A percentile compares a stretch with the other conserved stretches of the same genome.
These are phyloP conservation scores for Theonella swinhoei DNA, from an alignment of 37 sponge, comb jelly and placozoan species.

Conservation along the genomic window DNA sequence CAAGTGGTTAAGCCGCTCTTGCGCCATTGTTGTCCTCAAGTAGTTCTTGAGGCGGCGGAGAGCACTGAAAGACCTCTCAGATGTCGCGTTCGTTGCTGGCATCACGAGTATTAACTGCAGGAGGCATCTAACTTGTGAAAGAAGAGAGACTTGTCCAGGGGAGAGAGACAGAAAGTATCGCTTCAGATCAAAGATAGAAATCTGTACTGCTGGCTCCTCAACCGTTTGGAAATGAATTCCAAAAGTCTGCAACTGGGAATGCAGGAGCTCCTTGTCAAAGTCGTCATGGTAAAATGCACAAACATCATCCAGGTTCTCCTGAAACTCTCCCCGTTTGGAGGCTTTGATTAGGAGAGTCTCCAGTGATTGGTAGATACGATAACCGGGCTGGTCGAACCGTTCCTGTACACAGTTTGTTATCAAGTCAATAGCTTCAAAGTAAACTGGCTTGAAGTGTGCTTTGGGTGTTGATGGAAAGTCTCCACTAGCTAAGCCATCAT, in stretches of 20 bases:
- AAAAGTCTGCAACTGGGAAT: slow-evolving; percentile 24
- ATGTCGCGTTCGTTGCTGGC: slow-evolving; percentile 51
- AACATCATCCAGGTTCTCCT: slow-evolving; percentile 12
- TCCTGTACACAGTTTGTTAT: slow-evolving; percentile 5
- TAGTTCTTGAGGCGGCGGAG: slow-evolving; percentile 58
- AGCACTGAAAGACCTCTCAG: slow-evolving; percentile 45
- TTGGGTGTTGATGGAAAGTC: slow-evolving; percentile 2
- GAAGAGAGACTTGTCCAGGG: background rate
- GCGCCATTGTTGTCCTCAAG: slow-evolving; percentile 53
- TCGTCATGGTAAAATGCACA: slow-evolving; percentile 23
- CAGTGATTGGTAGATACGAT: slow-evolving; percentile 7
- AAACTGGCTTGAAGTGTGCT: background rate
- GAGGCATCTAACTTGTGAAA: slow-evolving; percentile 13
- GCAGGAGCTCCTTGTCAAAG: slow-evolving; percentile 11
- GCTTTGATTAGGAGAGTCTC: slow-evolving; percentile 19
- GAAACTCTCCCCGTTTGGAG: slow-evolving; percentile 16
- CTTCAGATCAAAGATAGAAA: slow-evolving; percentile 16
- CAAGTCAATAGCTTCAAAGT: background rate
- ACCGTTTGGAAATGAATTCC: slow-evolving; percentile 25
- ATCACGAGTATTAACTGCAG: slow-evolving; percentile 43
- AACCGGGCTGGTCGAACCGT: slow-evolving; percentile 21
- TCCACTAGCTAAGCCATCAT: slow-evolving; percentile 5
- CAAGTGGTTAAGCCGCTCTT: slow-evolving; percentile 37
- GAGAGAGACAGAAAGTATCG: slow-evolving; percentile 1
- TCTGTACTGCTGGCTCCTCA: background rate